phyloP scores from a whole-genome alignment of 2,113 vertebrate genomes.

The Pluvianellus socialis region DNA sequence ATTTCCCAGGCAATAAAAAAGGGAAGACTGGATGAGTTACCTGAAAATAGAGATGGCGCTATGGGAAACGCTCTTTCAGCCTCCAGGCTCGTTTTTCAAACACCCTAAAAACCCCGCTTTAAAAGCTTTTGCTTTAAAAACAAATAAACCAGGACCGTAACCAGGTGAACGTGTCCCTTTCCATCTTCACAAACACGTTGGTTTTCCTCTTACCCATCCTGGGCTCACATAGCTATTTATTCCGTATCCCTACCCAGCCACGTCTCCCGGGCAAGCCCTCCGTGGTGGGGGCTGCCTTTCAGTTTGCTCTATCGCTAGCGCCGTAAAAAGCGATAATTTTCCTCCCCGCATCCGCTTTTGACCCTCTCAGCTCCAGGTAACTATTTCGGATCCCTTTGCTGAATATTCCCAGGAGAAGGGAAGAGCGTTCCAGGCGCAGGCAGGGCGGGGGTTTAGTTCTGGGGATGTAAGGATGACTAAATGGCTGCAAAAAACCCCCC shows the following conservation, averaged over 20 bases:
- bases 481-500: neutral
- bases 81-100: neutral
- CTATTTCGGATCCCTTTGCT: neutral
- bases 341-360: no score
- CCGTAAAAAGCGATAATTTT: neutral
- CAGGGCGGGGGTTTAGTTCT: fast-evolving
- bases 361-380: neutral
- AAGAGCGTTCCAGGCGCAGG: fast-evolving
- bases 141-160: neutral
- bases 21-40: neutral
- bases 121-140: neutral
- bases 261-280: fast-evolving
- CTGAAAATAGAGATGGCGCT: neutral
- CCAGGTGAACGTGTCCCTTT: neutral
- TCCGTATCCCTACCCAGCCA: fast-evolving
- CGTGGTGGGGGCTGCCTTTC: fast-evolving
- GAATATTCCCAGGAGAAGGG: fast-evolving
- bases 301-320: fast-evolving
- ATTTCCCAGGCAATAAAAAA: neutral
- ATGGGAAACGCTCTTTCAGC: neutral
- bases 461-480: neutral
- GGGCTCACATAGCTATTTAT: no score
- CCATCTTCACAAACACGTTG: fast-evolving
- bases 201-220: neutral
- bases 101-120: no score